Percentiles rank a stretch among this genome's conserved stretches.
Conservation (phyloP, 2,888 invertebrate species). For the Zaprionus bogoriensis region DNA sequence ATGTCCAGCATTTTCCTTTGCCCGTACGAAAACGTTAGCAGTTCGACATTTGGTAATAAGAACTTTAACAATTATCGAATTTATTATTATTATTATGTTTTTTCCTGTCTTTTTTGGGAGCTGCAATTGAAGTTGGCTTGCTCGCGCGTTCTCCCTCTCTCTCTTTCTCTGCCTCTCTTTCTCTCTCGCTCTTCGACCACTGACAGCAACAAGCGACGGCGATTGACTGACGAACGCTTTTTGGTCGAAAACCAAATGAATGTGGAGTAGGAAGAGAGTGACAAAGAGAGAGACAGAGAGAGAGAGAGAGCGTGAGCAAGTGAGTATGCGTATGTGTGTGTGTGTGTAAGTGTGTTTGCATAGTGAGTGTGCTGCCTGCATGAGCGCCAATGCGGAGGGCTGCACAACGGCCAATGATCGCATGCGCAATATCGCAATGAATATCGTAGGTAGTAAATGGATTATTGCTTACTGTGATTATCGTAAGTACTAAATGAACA, state of each 20-base stretch:
- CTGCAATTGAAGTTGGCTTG: background rate
- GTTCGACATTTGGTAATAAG: slow-evolving; percentile 10
- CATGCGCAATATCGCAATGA: too few relatives aligned
- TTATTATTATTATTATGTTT: slow-evolving; percentile 28
- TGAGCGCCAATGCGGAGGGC: slow-evolving; percentile 15
- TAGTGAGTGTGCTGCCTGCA: slow-evolving; percentile 37
- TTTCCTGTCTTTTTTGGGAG: slow-evolving; percentile 23
- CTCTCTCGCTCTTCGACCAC: slow-evolving; percentile 14
- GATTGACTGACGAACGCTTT: slow-evolving; percentile 62
- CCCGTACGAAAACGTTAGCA: slow-evolving; percentile 5
- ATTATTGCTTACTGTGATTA: too few relatives aligned
- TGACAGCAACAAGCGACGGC: slow-evolving; percentile 55
- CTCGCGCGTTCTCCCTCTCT: background rate
- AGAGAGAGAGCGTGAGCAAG: slow-evolving; percentile 2
- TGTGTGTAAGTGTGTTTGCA: background rate
- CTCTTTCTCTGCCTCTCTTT: background rate
- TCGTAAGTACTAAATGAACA: too few relatives aligned
- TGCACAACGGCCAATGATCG: too few relatives aligned
- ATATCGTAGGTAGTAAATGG: too few relatives aligned
- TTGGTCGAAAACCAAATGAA: slow-evolving; percentile 59
- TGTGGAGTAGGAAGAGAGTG: slow-evolving; percentile 1
- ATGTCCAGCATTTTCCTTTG: background rate
- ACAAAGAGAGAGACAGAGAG: slow-evolving; percentile 15
- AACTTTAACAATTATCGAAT: slow-evolving; percentile 17
- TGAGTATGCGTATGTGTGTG: background rate